Conservation (phyloP, 2,113 vertebrate species). For the Limnothrissa miodon region DNA sequence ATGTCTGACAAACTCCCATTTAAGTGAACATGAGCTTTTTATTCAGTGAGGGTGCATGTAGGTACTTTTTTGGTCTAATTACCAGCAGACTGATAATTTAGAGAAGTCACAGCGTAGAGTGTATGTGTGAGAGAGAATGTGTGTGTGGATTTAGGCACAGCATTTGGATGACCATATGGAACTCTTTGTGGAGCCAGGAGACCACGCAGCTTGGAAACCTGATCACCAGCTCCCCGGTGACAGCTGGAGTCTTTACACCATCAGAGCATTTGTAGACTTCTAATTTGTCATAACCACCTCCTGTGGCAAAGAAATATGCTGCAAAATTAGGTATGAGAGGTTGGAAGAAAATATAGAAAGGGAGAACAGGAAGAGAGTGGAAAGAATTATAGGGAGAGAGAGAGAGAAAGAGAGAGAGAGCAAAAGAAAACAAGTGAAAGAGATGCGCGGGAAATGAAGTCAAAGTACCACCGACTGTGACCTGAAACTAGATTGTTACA, state of each 20-base stretch:
- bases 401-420: not conserved
- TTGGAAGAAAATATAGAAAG: conserved; percentile 65
- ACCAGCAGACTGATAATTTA: conserved; percentile 74
- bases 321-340: conserved; percentile 81
- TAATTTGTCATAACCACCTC: conserved; percentile 99
- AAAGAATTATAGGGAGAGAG: conserved; percentile 11
- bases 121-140: conserved; percentile 54
- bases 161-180: conserved; percentile 99
- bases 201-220: conserved; percentile 97
- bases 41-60: conserved; percentile 16
- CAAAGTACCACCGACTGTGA: not conserved
- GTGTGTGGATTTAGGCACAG: conserved; percentile 85
- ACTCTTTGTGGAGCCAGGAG: conserved; percentile 92
- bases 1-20: conserved; percentile 11
- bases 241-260: conserved; percentile 99
- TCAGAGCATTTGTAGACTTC: conserved; percentile 99
- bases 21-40: conserved; percentile 46
- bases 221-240: conserved; percentile 98
- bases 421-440: not conserved
- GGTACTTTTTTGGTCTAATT: conserved; percentile 9
- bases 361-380: conserved; percentile 37
- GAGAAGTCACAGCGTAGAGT: conserved; percentile 67
- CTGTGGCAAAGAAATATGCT: conserved; percentile 99
- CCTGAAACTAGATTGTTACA: not conserved
- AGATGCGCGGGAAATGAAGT: not conserved